Percentiles rank a stretch among this genome's conserved stretches.
phyloP scores from a whole-genome alignment of 2,797 vertebrate species.

The Neosalanx taihuensis region DNA sequence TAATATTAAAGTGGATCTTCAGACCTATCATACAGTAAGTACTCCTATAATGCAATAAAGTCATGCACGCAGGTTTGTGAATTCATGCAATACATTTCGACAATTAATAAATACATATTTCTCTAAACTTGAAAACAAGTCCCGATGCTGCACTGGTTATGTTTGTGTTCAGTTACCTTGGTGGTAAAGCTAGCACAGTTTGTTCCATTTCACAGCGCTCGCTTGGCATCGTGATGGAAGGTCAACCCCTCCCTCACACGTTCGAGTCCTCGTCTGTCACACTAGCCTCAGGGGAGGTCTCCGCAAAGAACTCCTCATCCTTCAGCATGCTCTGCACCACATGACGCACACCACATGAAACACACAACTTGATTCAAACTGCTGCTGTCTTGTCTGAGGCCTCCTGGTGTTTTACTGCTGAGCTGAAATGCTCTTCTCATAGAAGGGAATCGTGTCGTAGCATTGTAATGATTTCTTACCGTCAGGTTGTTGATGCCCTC shows the following conservation, averaged over 20 bases:
- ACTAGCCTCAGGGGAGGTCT: slow-evolving; percentile 75
- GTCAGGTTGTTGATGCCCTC: slow-evolving; percentile 95
- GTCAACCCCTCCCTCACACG: slow-evolving; percentile 56
- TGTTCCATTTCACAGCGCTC: slow-evolving; percentile 24
- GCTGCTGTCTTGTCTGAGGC: not conserved
- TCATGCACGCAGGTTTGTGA: slow-evolving; percentile 24
- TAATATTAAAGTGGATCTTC: slow-evolving; percentile 4
- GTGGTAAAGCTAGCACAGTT: slow-evolving; percentile 30
- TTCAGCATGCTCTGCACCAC: slow-evolving; percentile 89
- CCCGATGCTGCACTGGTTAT: slow-evolving; percentile 1
- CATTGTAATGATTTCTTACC: slow-evolving; percentile 68
- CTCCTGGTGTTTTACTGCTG: not conserved
- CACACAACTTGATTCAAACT: not conserved
- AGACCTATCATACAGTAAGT: not conserved
- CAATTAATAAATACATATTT: slow-evolving; percentile 52
- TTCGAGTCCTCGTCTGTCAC: slow-evolving; percentile 75
- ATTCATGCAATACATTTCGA: slow-evolving; percentile 48
- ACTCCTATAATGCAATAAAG: slow-evolving; percentile 25
- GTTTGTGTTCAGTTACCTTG: slow-evolving; percentile 8
- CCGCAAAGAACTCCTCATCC: slow-evolving; percentile 85
- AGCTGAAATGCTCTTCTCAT: not conserved
- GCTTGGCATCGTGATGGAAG: not conserved
- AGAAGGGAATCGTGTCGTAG: not conserved
- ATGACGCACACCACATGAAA: not conserved
- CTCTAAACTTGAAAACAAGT: slow-evolving; percentile 1